Conservation (phyloP, 1,140 invertebrate species). For the Frieseomelitta varia region DNA sequence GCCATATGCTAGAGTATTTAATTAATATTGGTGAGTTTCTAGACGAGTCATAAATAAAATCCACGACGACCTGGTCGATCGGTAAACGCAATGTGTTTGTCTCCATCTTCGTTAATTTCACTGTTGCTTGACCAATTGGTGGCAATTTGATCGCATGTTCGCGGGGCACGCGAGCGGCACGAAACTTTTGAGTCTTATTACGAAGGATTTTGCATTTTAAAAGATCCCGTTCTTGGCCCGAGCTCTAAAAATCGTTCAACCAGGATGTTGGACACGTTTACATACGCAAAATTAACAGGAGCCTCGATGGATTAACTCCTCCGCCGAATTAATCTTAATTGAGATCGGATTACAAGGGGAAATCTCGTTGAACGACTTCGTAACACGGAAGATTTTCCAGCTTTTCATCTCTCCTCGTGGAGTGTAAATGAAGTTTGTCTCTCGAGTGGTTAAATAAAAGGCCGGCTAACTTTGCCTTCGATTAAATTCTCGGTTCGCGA, state of each 20-base stretch:
- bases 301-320: not conserved
- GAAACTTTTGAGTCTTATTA: too few relatives aligned
- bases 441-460: slow-evolving; percentile 22
- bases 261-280: not conserved
- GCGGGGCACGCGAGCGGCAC: too few relatives aligned
- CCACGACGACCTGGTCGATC: too few relatives aligned
- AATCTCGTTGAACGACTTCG: not conserved
- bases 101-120: too few relatives aligned
- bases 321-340: not conserved
- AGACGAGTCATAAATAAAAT: too few relatives aligned
- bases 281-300: not conserved
- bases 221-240: not conserved
- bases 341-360: not conserved
- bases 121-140: too few relatives aligned
- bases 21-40: too few relatives aligned
- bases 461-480: not conserved
- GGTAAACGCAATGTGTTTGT: too few relatives aligned
- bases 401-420: not conserved
- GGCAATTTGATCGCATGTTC: too few relatives aligned
- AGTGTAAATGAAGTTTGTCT: not conserved
- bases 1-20: too few relatives aligned
- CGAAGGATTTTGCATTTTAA: too few relatives aligned
- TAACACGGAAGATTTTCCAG: too few relatives aligned
- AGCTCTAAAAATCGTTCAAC: not conserved
- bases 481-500: slow-evolving; percentile 2